Base-by-base conservation (phyloP, 2,113 vertebrate genomes). In the Hyperoodon ampullatus region DNA sequence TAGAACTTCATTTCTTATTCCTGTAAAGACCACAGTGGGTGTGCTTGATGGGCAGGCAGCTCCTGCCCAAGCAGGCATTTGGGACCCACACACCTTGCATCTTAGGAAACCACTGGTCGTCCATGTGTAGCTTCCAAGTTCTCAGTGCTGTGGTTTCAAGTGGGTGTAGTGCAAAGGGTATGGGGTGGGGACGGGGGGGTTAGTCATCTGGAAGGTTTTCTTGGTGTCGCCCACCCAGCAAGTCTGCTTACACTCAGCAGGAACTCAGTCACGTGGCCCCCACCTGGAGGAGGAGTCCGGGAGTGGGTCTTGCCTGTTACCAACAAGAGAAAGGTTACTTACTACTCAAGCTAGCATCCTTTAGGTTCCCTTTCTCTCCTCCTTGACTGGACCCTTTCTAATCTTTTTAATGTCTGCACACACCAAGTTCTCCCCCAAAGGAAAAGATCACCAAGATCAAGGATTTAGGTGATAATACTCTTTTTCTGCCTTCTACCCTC, bases 1-100 rank as follows among this genome's bases (percentile, higher is more conserved):
- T 15, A 13, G 3, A n/a, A 26, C 21, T 68, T 33, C 16, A 14
- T 19, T 9, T 6, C 4, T n/a, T 16, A 30, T 6, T 14, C 30
- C 9, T 10, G 7, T 12, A 33, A 42, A 19, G 90, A 30, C 2
- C 0, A 28, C 28, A 2, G 13, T 2, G 7, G 24, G 23, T 10
- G 19, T 5, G 6, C 9, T 4, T 42, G 8, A 11, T 10, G 0
- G 1, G 0, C 24, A 28, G 14, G 2, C 0, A 2, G 10, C 5
- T 28, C 3, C 12, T 14, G 26, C 30, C 16, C 18, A 63, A 5
- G 35, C 14, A 1, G 0, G 35, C 7, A 4, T n/a, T 4, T 12
- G 30, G 39, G 35, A 30, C 15, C 26, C 44, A 6, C 12, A 30
- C 13, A 1, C 21, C 15, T 61, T 47, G 2, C 14, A 10, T 63